These are phyloP conservation scores for Todus mexicanus DNA, from an alignment of 2,797 vertebrate species.

Conservation along the genomic window DNA sequence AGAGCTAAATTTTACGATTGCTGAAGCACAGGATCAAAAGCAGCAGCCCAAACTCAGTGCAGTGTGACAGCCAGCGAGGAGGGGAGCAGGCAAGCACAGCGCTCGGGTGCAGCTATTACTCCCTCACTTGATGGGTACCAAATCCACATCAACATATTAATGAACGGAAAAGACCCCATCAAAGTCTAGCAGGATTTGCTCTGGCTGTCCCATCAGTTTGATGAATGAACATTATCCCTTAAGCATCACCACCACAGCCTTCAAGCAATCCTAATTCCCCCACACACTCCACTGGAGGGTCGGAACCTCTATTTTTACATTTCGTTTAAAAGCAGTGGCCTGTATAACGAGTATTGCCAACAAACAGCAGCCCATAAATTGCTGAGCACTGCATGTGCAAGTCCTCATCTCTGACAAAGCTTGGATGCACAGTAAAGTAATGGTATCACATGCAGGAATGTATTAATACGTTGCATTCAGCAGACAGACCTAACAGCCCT, in stretches of 20 bases:
- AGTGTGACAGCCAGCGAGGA: neutral
- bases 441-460: neutral
- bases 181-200: conserved; percentile 27
- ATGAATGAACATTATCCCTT: conserved; percentile 38
- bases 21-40: neutral
- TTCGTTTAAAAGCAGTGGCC: conserved; percentile 39
- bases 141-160: conserved; percentile 41
- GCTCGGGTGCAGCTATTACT: neutral
- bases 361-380: conserved; percentile 28
- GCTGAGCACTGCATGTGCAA: neutral
- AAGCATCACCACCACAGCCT: neutral
- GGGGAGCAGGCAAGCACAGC: neutral
- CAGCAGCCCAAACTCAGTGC: neutral
- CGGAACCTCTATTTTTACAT: conserved; percentile 43
- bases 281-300: neutral
- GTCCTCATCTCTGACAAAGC: neutral
- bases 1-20: neutral
- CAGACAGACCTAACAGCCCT: neutral
- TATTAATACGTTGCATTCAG: neutral
- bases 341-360: conserved; percentile 28
- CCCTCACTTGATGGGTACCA: neutral
- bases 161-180: neutral
- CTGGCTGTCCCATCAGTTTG: conserved; percentile 22
- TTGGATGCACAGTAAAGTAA: neutral
- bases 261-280: conserved; percentile 17